These are phyloP conservation scores for Saturnia japonica DNA, from an alignment of 2,888 invertebrate genomes.

Conservation along the genomic window DNA sequence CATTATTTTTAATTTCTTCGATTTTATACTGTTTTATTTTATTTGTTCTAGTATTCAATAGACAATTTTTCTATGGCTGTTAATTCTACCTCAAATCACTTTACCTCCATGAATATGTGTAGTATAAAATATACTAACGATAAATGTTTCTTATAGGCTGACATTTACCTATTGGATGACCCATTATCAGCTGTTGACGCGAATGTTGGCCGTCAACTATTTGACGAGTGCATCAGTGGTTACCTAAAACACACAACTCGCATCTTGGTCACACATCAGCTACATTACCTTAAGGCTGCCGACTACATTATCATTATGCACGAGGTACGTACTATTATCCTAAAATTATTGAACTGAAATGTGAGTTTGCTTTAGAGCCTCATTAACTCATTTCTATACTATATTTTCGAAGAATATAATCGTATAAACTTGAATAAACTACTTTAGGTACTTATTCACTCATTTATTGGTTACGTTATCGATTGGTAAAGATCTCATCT, in stretches of 20 bases:
- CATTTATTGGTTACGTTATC: not conserved
- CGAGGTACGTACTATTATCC: conserved; percentile 49
- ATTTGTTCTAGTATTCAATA: too few relatives aligned
- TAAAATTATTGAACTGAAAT: not conserved
- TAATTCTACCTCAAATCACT: not conserved
- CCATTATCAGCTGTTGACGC: conserved; percentile 92
- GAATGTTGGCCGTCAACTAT: conserved; percentile 88
- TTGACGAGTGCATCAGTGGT: conserved; percentile 87
- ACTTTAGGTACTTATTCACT: not conserved
- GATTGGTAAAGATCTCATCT: not conserved
- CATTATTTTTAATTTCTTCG: too few relatives aligned
- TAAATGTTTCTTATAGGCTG: conserved; percentile 74
- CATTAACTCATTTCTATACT: not conserved
- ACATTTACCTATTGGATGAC: conserved; percentile 91
- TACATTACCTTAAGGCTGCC: conserved; percentile 84
- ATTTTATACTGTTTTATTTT: too few relatives aligned
- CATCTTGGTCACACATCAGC: conserved; percentile 92
- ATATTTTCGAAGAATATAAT: not conserved
- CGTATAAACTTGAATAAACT: too few relatives aligned
- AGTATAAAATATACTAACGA: not conserved
- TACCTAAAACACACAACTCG: conserved; percentile 86
- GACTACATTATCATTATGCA: conserved; percentile 83
- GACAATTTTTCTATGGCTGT: too few relatives aligned
- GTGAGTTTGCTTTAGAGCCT: not conserved
- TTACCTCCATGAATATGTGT: not conserved